Evolutionary conservation across 1,140 invertebrate species (phyloP).

Genomic region (Aphidius gifuensis): DNA sequence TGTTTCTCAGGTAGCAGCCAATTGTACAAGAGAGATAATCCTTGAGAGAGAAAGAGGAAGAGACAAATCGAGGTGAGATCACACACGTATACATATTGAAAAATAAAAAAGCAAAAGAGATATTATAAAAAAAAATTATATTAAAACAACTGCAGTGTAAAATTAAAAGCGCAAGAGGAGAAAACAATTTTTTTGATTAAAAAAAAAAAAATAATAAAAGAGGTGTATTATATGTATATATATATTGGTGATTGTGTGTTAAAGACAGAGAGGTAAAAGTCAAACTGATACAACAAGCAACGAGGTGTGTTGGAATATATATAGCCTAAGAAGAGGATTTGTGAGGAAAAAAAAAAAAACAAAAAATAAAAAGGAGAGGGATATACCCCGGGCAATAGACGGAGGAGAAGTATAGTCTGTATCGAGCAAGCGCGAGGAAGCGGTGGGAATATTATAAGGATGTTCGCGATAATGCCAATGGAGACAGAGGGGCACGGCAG

Average conservation of each 20-base stretch:
- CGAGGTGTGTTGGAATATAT: neutral
- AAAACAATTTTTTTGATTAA: neutral
- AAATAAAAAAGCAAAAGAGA: neutral
- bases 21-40: slow-evolving; percentile 23
- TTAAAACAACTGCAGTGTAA: slow-evolving; percentile 15
- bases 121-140: too few species aligned
- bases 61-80: slow-evolving; percentile 23
- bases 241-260: neutral
- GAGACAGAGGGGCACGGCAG: slow-evolving; percentile 85
- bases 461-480: slow-evolving; percentile 77
- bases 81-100: slow-evolving; percentile 26
- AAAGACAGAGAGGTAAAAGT: slow-evolving; percentile 15
- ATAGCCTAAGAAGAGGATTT: neutral
- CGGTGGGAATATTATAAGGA: slow-evolving; percentile 56
- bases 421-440: slow-evolving; percentile 37
- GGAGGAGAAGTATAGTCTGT: slow-evolving; percentile 4
- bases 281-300: slow-evolving; percentile 30
- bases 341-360: slow-evolving; percentile 10
- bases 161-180: neutral
- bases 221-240: neutral
- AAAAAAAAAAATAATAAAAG: neutral
- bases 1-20: slow-evolving; percentile 33
- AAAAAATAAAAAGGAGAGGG: slow-evolving; percentile 27
- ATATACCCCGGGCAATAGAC: slow-evolving; percentile 13
- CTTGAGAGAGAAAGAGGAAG: slow-evolving; percentile 21